Evolutionary conservation across 2,797 vertebrate species (phyloP).

Genomic region (Bucorvus abyssinicus): DNA sequence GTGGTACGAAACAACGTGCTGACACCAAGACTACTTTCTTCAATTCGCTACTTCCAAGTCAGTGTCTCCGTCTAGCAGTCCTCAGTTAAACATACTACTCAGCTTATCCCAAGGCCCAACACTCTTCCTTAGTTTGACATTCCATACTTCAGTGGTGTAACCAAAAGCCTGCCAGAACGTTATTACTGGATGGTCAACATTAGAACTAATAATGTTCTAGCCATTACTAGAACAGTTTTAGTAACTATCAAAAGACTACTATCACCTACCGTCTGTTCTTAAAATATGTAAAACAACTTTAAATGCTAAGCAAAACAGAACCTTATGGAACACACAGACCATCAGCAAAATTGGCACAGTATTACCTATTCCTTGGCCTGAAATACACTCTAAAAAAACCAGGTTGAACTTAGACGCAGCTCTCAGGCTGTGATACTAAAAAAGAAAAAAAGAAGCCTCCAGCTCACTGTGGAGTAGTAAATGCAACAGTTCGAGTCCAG

Average conservation of each 20-base stretch:
- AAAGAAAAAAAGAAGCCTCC: neutral
- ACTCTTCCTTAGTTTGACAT: neutral
- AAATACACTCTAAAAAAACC: neutral
- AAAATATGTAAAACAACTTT: neutral
- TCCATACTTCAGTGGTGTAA: neutral
- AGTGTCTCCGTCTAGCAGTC: neutral
- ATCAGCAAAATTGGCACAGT: neutral
- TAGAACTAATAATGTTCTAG: neutral
- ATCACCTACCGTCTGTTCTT: neutral
- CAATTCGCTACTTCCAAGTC: neutral
- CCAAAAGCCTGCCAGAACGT: neutral
- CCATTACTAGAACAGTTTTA: neutral
- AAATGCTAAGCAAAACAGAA: neutral
- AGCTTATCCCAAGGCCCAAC: neutral
- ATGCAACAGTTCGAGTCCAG: neutral
- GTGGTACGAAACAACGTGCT: rapidly evolving
- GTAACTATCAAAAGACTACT: neutral
- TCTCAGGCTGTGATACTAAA: neutral
- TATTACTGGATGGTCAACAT: neutral
- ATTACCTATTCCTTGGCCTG: neutral
- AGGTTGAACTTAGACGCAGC: neutral
- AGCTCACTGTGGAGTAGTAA: neutral
- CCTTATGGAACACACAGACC: neutral
- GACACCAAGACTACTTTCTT: neutral
- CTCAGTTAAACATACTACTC: neutral